phyloP scores from a whole-genome alignment of 2,888 invertebrate genomes.

The Leptarthrus brevirostris region DNA sequence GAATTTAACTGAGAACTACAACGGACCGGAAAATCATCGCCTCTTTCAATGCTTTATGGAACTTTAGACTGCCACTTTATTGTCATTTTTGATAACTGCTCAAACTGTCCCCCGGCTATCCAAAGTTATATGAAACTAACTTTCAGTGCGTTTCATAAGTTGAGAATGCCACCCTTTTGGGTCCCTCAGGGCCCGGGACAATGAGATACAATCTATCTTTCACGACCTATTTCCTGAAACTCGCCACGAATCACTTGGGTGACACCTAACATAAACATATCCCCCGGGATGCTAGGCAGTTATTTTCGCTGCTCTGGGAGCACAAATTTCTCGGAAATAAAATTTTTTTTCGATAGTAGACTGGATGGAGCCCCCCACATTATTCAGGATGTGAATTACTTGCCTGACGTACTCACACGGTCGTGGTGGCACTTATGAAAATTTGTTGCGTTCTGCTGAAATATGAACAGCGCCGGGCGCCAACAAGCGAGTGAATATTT shows the following conservation, averaged over 20 bases:
- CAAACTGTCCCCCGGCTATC: not conserved
- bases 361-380: constrained; percentile 1
- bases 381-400: constrained; percentile 1
- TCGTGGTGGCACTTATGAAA: constrained; percentile 3
- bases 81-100: constrained; percentile 1
- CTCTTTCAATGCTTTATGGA: not conserved
- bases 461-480: constrained; percentile 3
- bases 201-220: constrained; percentile 4
- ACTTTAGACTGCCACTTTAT: constrained; percentile 23
- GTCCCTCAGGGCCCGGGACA: not conserved
- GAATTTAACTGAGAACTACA: no score
- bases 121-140: no score
- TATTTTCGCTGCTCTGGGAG: not conserved
- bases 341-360: constrained; percentile 27
- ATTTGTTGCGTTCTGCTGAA: not conserved
- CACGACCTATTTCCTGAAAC: constrained; percentile 4
- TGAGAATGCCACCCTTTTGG: not conserved
- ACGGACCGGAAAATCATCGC: no score
- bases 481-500: no score
- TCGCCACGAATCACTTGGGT: not conserved
- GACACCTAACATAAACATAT: constrained; percentile 16
- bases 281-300: not conserved
- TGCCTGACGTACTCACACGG: constrained; percentile 14
- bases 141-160: not conserved
- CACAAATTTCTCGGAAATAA: constrained; percentile 8